Evolutionary conservation across 2,797 vertebrate species (phyloP).

Genomic region (Characodon lateralis): DNA sequence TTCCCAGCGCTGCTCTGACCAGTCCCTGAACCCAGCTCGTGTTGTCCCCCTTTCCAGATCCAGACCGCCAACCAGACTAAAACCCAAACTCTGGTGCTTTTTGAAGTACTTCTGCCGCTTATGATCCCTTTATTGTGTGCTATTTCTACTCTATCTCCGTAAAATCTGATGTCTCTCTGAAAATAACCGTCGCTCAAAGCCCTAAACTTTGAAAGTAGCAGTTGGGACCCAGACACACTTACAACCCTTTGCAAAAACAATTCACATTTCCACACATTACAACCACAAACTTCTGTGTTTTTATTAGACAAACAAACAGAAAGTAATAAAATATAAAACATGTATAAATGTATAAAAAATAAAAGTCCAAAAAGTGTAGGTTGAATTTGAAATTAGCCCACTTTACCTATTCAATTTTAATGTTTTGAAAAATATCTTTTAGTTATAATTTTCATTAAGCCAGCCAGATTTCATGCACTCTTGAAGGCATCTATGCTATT

Average conservation of each 20-base stretch:
- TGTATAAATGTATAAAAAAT: background rate
- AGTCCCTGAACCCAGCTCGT: slow-evolving; percentile 44
- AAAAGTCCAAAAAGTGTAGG: background rate
- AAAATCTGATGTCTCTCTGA: slow-evolving; percentile 33
- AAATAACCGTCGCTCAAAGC: slow-evolving; percentile 13
- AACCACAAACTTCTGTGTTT: background rate
- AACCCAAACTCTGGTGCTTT: slow-evolving; percentile 6
- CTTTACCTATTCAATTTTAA: background rate
- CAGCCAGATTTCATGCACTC: too few relatives aligned
- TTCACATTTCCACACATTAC: background rate
- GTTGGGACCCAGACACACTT: background rate
- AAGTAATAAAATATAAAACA: background rate
- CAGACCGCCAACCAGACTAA: slow-evolving; percentile 4
- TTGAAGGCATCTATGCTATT: too few relatives aligned
- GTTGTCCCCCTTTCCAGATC: slow-evolving; percentile 33
- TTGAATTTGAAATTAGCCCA: background rate
- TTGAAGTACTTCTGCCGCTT: slow-evolving; percentile 9
- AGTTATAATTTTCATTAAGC: too few relatives aligned
- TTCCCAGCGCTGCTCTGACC: slow-evolving; percentile 45
- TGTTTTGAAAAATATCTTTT: too few relatives aligned
- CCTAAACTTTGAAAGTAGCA: background rate
- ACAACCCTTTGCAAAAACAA: too few relatives aligned
- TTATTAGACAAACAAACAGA: background rate
- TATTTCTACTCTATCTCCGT: slow-evolving; percentile 19
- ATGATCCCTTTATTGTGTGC: slow-evolving; percentile 27